Conservation (phyloP, 1,140 invertebrate genomes). For the Calliphora vicina region DNA sequence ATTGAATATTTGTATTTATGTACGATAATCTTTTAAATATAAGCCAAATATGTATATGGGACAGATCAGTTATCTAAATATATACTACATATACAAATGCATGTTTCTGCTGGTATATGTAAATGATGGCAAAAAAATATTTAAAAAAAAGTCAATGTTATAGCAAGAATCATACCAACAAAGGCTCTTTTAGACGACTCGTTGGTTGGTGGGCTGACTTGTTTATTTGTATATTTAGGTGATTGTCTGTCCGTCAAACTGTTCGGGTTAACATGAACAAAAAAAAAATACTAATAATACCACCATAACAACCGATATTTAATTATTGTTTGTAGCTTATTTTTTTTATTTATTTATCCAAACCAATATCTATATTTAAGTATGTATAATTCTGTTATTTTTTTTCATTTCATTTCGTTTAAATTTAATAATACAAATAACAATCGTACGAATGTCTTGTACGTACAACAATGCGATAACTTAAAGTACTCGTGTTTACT, state of each 20-base stretch:
- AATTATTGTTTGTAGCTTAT: neutral
- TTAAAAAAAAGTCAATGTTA: neutral
- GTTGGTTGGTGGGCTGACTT: neutral
- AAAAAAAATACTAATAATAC: neutral
- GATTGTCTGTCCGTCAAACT: neutral
- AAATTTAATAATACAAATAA: neutral
- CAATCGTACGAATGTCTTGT: neutral
- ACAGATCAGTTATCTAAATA: no score
- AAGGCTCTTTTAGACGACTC: no score
- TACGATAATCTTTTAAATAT: no score
- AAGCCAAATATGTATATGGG: no score
- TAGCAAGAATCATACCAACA: no score
- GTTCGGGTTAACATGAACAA: neutral
- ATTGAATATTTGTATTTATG: no score
- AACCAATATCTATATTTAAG: conserved; percentile 1
- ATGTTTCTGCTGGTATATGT: no score
- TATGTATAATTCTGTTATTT: neutral
- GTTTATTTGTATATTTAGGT: neutral
- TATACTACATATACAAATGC: no score
- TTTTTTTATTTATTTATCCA: neutral
- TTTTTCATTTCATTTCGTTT: neutral
- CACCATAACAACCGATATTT: neutral
- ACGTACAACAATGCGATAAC: neutral
- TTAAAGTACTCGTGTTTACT: neutral
- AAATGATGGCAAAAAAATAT: neutral